Base-by-base conservation (phyloP, 2,888 invertebrate species). In the Dioctria rufipes region DNA sequence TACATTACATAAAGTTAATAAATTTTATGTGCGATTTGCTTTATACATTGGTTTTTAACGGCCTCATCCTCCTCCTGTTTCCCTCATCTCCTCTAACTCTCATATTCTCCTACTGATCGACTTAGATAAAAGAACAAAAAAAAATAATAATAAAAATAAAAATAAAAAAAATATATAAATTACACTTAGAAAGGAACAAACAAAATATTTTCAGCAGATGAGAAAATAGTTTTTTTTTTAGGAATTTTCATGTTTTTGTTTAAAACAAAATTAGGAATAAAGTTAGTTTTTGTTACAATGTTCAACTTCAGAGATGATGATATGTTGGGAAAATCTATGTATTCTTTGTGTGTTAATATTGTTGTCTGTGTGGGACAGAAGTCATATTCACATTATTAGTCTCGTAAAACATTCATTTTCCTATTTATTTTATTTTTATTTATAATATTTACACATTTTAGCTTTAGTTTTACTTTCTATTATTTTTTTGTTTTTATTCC, bases 1-100 rank as follows among this genome's bases (percentile, higher is more conserved):
- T 51, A 78, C 66, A 66, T 54, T 65, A 78, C 78, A 78, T 54
- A 78, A 66, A 78, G 49, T 66, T 78, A 78, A 78, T 66, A 43
- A 42, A 66, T 78, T 78, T 78, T 51, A 65, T 66, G 61, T 78
- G 65, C 54, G 61, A 63, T 80, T 46, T 67, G 9, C 40, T 79
- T 65, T 78, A 67, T 66, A 67, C 65, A 66, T 58, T 78, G 65
- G 63, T 42, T 25, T 25, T 66, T 66, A 63, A 66, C 51, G 63
- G 51, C 42, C 13, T 37, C 42, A 25, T 25, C 25, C 25, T 25
- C 25, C 25, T 25, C 25, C 25, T 25, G 1, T 25, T 25, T 2
- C 25, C 25, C 25, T 25, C 25, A 25, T 25, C 25, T 25, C 2
- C 25, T 25, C 25, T 25, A 0, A 25, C 25, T 25, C 60, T 67